phyloP scores from a whole-genome alignment of 30 jellyfish, hydroid and myxozoan genomes.

The Calvadosia cruxmelitensis region DNA sequence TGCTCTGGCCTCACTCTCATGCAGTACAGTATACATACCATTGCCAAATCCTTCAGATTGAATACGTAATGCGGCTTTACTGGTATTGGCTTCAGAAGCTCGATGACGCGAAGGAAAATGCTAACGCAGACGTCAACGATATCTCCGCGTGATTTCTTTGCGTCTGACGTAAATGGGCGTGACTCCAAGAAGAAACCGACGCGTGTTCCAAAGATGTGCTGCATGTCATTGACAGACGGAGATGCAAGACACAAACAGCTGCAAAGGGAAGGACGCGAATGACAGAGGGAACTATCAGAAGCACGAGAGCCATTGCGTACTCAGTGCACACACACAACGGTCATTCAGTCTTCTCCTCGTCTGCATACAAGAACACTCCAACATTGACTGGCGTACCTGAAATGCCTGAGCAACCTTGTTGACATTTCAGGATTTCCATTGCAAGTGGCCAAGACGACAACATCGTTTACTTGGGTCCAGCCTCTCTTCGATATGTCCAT shows the following conservation, averaged over 20 bases:
- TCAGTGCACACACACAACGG: no score
- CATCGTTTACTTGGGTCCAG: constrained; percentile 53
- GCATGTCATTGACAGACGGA: constrained; percentile 58
- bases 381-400: constrained; percentile 43
- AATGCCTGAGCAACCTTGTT: constrained; percentile 41
- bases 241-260: constrained; percentile 79
- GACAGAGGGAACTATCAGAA: no score
- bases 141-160: constrained; percentile 36
- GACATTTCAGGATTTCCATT: constrained; percentile 19
- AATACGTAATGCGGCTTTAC: constrained; percentile 64
- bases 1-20: no score
- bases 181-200: constrained; percentile 54
- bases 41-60: constrained; percentile 61
- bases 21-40: no score
- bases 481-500: constrained; percentile 37
- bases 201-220: constrained; percentile 52
- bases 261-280: background rate
- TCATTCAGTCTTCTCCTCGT: no score
- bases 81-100: constrained; percentile 51
- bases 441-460: constrained; percentile 44
- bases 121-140: constrained; percentile 39
- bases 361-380: no score
- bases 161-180: constrained; percentile 46
- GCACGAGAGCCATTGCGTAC: no score
- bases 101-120: constrained; percentile 27